Percentiles rank a stretch among this genome's conserved stretches.
Evolutionary conservation across 2,888 invertebrate genomes (phyloP).

Genomic region (Drosophila differens): DNA sequence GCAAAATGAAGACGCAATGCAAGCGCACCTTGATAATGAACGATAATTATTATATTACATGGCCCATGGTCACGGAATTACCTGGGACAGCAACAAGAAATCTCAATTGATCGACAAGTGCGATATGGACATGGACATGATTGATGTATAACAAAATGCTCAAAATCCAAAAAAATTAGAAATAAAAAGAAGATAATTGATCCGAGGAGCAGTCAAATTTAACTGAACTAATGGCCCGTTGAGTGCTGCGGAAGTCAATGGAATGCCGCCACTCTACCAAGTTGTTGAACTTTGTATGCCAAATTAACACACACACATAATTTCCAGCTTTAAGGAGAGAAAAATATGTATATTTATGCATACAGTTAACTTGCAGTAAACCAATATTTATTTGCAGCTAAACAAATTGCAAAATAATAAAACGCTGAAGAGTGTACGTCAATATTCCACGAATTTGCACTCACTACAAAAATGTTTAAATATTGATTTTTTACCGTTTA

Average conservation of each 20-base stretch:
- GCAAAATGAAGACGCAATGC: conserved; percentile 37
- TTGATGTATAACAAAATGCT: conserved; percentile 40
- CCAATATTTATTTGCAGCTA: conserved; percentile 50
- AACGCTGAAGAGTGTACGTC: conserved; percentile 14
- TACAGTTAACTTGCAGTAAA: conserved; percentile 40
- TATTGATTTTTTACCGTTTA: conserved; percentile 19
- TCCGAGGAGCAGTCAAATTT: conserved; percentile 29
- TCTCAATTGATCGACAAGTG: conserved; percentile 23
- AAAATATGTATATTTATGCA: conserved; percentile 15
- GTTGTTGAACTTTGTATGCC: conserved; percentile 57
- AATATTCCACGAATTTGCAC: conserved; percentile 30
- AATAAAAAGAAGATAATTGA: conserved; percentile 30
- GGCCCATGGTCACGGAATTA: conserved; percentile 44
- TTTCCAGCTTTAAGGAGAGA: conserved; percentile 17
- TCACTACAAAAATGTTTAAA: conserved; percentile 19
- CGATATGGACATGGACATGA: conserved; percentile 32
- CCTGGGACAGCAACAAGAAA: conserved; percentile 21
- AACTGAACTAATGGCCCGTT: conserved; percentile 44
- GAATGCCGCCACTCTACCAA: conserved; percentile 22
- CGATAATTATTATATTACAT: conserved; percentile 69
- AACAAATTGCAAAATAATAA: conserved; percentile 14
- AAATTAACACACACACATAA: conserved; percentile 41
- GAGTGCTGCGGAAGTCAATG: conserved; percentile 45
- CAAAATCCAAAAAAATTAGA: conserved; percentile 1
- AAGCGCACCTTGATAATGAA: conserved; percentile 70